Evolutionary conservation across 2,797 vertebrate genomes (phyloP), one percentile per base, ranked within the genome.

Genomic region (Acomys russatus): DNA sequence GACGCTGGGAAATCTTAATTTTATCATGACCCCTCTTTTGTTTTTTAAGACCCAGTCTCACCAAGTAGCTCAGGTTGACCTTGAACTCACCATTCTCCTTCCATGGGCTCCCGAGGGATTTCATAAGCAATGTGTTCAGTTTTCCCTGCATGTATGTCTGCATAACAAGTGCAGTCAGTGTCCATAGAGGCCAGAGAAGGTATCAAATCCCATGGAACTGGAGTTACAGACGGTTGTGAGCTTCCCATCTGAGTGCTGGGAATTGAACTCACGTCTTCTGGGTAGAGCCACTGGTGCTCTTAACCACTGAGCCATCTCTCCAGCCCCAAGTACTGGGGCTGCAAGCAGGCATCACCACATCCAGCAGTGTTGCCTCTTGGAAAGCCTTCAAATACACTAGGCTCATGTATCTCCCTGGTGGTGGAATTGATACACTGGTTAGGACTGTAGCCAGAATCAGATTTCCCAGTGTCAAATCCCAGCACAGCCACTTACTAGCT

Each of bases 1-100:
- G 15, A 30, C 92, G 71, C 33, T 80, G 54, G 22, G 38, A 96
- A 95, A 70, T 74, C 71, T 64, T 90, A 64, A 44, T 82, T 35
- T 91, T 71, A 61, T 61, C 71, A 91, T 91, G 35, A 14, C 38
- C 78, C 44, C 74, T 78, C 44, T 54, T 79, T 90, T 68, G 68
- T 23, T 79, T 68, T 38, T 68, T 38, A 30, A 44, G 51, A 59
- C 18, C 17, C 28, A n/a, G 51, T 59, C 23, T 44, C 51, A 38
- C 25, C 80, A 14, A 70, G 9, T 91, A 82, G 11, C 28, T 4
- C 35, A 71, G 30, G 35, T 28, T n/a, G 11, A 70, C 54, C 28
- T 70, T 70, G 35, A 91, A 91, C 35, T 91, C 89, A 59, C 28
- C 64, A 59, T 25, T 68, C 64, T 80, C 78, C 78, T 71, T 56